Conservation (phyloP, 1,140 invertebrate species). For the Conus betulinus region DNA sequence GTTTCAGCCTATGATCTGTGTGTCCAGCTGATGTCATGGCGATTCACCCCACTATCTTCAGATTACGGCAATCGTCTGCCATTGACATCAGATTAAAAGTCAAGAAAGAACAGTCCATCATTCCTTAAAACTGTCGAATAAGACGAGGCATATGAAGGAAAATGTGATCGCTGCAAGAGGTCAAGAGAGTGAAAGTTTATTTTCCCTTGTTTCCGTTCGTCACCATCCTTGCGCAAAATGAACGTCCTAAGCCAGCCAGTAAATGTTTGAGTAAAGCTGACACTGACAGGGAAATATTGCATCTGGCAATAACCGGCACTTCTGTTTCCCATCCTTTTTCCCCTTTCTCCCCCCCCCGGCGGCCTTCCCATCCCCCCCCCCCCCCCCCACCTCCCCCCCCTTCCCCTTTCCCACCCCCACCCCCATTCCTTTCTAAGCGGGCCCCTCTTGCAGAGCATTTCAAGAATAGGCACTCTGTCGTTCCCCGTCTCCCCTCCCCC, state of each 20-base stretch:
- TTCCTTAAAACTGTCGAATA: too few species aligned
- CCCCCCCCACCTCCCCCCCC: neutral
- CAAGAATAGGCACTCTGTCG: neutral
- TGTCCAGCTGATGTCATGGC: too few species aligned
- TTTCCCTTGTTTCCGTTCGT: neutral
- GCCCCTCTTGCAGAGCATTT: neutral
- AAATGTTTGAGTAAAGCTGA: slow-evolving; percentile 32
- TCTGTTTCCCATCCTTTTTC: neutral
- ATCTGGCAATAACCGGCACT: slow-evolving; percentile 17
- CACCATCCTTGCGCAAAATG: slow-evolving; percentile 22
- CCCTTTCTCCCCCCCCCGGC: neutral
- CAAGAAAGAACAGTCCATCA: too few species aligned
- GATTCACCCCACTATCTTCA: too few species aligned
- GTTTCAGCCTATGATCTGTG: too few species aligned
- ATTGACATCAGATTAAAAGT: too few species aligned
- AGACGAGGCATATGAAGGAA: too few species aligned
- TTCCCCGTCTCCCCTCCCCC: neutral
- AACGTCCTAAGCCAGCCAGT: slow-evolving; percentile 19
- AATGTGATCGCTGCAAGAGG: too few species aligned
- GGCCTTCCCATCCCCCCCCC: neutral
- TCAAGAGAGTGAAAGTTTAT: too few species aligned
- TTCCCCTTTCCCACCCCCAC: neutral
- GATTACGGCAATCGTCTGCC: too few species aligned
- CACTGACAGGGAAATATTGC: slow-evolving; percentile 32
- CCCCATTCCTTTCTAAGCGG: neutral